These are phyloP conservation scores for Trissolcus brochymenae DNA, from an alignment of 2,888 invertebrate species.

Conservation along the genomic window DNA sequence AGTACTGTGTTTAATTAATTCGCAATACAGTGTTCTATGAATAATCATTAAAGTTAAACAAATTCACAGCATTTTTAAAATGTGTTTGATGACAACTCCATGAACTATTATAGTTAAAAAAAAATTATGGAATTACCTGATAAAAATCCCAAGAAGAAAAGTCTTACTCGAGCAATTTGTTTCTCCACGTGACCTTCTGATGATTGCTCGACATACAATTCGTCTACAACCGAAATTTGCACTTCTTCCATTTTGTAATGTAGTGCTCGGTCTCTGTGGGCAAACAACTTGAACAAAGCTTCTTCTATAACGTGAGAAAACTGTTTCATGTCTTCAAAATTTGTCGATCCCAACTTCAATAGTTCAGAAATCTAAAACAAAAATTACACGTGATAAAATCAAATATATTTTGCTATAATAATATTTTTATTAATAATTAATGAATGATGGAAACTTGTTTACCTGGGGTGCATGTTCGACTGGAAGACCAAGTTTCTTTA, in stretches of 20 bases:
- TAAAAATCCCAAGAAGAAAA: constrained; percentile 97
- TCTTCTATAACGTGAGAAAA: constrained; percentile 96
- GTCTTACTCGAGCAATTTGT: constrained; percentile 95
- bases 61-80: no score
- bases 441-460: not conserved
- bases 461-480: constrained; percentile 97
- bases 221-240: constrained; percentile 94
- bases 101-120: no score
- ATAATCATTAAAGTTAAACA: no score
- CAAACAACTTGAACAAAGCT: constrained; percentile 89
- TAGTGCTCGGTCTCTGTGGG: constrained; percentile 91
- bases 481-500: constrained; percentile 94
- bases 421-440: not conserved
- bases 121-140: constrained; percentile 80
- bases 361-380: constrained; percentile 88
- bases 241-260: constrained; percentile 98
- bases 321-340: constrained; percentile 92
- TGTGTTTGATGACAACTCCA: no score
- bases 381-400: not conserved
- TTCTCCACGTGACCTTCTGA: constrained; percentile 88
- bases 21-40: no score
- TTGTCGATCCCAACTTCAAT: constrained; percentile 95
- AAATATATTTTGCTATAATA: not conserved
- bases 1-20: no score
- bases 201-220: constrained; percentile 92